Percentiles rank a stretch among this genome's conserved stretches.
These are phyloP conservation scores for Brachyhypopomus occidentalis DNA, from an alignment of 2,113 vertebrate species.

Conservation along the genomic window DNA sequence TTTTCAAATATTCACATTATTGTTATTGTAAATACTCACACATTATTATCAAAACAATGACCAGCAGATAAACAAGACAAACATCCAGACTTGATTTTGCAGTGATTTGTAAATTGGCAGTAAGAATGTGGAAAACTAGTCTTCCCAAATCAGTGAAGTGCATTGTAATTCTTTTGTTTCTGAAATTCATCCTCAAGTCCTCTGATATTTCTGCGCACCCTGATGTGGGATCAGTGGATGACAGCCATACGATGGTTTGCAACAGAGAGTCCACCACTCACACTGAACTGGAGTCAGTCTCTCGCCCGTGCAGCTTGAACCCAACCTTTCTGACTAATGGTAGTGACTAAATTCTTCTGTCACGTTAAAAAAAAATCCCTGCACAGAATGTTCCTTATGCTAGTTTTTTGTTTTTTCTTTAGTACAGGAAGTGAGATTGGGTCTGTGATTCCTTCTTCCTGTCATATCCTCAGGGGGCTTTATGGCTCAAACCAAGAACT, in stretches of 20 bases:
- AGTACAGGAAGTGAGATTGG: not conserved
- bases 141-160: not conserved
- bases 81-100: no score
- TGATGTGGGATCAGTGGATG: conserved; percentile 36
- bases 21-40: no score
- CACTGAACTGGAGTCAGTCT: not conserved
- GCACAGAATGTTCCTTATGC: no score
- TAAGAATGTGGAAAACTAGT: no score
- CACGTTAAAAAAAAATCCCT: not conserved
- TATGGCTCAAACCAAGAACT: conserved; percentile 25
- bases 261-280: not conserved
- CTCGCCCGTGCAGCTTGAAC: not conserved
- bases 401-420: not conserved
- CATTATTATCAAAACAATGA: no score
- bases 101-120: no score
- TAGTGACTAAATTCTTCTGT: conserved; percentile 17
- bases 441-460: conserved; percentile 20
- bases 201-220: conserved; percentile 32
- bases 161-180: not conserved
- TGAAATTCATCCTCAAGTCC: conserved; percentile 47
- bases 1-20: not conserved
- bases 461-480: conserved; percentile 20
- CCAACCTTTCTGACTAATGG: not conserved
- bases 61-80: no score
- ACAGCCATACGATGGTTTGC: not conserved